phyloP scores from a whole-genome alignment of 2,113 vertebrate genomes.

The Excalfactoria chinensis region DNA sequence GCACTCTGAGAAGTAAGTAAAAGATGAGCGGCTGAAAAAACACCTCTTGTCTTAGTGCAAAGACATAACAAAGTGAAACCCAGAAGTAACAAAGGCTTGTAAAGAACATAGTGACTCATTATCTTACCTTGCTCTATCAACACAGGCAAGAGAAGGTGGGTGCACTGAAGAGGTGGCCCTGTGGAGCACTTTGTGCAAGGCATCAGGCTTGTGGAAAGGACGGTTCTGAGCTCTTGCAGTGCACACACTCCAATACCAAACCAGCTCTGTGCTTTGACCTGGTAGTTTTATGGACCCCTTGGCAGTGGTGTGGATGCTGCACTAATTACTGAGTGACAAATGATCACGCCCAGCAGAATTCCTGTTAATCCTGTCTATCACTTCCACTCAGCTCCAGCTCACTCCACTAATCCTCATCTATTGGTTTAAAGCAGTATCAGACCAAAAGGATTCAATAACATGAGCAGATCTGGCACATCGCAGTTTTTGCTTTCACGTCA shows the following conservation, averaged over 20 bases:
- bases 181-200: neutral
- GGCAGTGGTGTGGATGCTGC: neutral
- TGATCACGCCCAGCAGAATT: neutral
- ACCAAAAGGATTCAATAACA: neutral
- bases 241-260: neutral
- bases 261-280: neutral
- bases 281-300: neutral
- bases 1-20: neutral
- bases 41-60: neutral
- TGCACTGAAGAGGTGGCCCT: neutral
- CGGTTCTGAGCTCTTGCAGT: neutral
- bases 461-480: neutral
- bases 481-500: neutral
- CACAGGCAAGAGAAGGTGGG: neutral
- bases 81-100: neutral
- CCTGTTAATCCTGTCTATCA: neutral
- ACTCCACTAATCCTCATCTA: neutral
- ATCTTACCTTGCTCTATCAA: neutral
- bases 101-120: neutral
- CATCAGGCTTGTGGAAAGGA: neutral
- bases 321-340: neutral
- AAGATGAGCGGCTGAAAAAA: neutral
- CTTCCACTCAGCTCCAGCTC: neutral
- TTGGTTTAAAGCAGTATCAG: neutral
- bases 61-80: neutral